phyloP scores from a whole-genome alignment of 2,888 invertebrate genomes.

The Scaptomyza tumidula region DNA sequence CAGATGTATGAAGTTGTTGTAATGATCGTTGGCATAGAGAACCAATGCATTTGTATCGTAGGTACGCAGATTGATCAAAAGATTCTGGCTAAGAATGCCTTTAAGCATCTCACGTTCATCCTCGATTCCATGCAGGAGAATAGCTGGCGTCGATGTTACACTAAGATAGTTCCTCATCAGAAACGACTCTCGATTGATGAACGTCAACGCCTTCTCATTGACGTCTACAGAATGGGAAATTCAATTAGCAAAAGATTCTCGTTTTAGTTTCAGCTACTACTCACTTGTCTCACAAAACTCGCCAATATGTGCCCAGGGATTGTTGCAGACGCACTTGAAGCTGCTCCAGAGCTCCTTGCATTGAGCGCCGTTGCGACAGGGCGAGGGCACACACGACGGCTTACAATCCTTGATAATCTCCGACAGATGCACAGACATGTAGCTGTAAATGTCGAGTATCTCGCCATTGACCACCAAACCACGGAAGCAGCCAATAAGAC shows the following conservation, averaged over 20 bases:
- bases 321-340: conserved; percentile 96
- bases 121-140: conserved; percentile 82
- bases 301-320: conserved; percentile 96
- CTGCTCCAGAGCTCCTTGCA: conserved; percentile 97
- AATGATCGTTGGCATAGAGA: conserved; percentile 95
- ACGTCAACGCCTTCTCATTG: conserved; percentile 94
- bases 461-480: conserved; percentile 96
- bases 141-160: conserved; percentile 86
- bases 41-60: conserved; percentile 93
- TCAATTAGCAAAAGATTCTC: neutral
- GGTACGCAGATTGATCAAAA: conserved; percentile 95
- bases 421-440: conserved; percentile 95
- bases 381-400: conserved; percentile 96
- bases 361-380: conserved; percentile 95
- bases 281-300: conserved; percentile 95
- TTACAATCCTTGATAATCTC: conserved; percentile 97
- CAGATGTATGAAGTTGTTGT: conserved; percentile 96
- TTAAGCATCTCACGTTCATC: conserved; percentile 86
- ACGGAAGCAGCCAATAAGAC: conserved; percentile 96
- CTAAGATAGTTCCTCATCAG: conserved; percentile 92
- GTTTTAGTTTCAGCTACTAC: conserved; percentile 73
- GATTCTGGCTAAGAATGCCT: conserved; percentile 91
- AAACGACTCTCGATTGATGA: conserved; percentile 92
- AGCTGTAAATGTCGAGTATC: conserved; percentile 95
- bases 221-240: conserved; percentile 88